Conservation (phyloP, 2,113 vertebrate genomes). For the Psettodes erumei region DNA sequence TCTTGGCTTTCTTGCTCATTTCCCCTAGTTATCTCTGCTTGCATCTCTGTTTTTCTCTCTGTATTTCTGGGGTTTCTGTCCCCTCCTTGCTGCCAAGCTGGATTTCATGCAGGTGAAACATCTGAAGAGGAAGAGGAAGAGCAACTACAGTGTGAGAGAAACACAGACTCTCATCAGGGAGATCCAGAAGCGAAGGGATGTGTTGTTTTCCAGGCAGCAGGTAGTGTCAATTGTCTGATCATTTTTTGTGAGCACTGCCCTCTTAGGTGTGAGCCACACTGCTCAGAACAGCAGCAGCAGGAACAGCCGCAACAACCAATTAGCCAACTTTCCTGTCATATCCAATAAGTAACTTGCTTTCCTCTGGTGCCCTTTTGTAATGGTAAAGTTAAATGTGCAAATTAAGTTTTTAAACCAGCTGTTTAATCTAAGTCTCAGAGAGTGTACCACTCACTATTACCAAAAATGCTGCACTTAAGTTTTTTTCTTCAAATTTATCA, state of each 20-base stretch:
- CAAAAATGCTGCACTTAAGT: background rate
- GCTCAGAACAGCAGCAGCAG: background rate
- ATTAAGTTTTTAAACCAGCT: background rate
- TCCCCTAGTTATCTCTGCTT: background rate
- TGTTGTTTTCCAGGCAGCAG: constrained; percentile 93
- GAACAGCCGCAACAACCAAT: constrained; percentile 8
- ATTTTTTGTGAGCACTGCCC: background rate
- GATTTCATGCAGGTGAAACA: constrained; percentile 90
- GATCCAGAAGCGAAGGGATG: constrained; percentile 91
- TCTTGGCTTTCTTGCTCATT: background rate
- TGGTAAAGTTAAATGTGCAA: background rate
- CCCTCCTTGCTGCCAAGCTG: constrained; percentile 65
- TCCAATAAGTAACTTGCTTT: background rate
- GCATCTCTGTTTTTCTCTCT: constrained; percentile 9
- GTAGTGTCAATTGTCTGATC: constrained; percentile 19
- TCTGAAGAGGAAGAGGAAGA: constrained; percentile 94
- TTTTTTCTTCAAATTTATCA: background rate
- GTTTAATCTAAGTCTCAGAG: background rate
- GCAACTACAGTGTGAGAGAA: constrained; percentile 96
- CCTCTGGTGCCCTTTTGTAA: background rate
- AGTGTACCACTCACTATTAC: background rate
- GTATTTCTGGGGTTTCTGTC: constrained; percentile 20
- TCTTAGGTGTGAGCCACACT: background rate
- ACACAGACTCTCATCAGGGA: constrained; percentile 94
- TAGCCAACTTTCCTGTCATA: background rate